A percentile compares a stretch with the other conserved stretches of the same genome.
phyloP scores from a whole-genome alignment of 2,113 vertebrate species.

The Ptyas mucosa region DNA sequence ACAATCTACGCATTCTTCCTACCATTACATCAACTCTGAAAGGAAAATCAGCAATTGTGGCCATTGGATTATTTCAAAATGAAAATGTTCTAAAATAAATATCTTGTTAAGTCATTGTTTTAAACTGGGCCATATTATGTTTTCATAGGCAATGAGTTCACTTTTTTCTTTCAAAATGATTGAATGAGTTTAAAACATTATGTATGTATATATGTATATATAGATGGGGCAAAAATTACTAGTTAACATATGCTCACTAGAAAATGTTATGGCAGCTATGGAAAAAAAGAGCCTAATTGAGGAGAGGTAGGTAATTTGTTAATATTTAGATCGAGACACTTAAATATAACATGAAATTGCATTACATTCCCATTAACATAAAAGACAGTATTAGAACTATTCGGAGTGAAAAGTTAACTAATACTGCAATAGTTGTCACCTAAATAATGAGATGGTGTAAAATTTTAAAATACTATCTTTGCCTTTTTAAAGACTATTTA shows the following conservation, averaged over 20 bases:
- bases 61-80: not conserved
- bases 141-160: not conserved
- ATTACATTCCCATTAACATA: not conserved
- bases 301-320: conserved; percentile 10
- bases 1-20: not conserved
- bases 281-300: conserved; percentile 19
- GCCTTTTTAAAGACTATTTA: conserved; percentile 11
- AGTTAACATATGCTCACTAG: conserved; percentile 11
- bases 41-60: not conserved
- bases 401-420: not conserved
- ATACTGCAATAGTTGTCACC: not conserved
- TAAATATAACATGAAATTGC: not conserved
- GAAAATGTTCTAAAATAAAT: not conserved
- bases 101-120: not conserved
- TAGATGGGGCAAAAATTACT: conserved; percentile 11
- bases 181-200: not conserved
- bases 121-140: not conserved
- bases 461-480: conserved; percentile 1
- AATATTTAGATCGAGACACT: not conserved
- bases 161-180: not conserved
- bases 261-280: not conserved
- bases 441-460: not conserved
- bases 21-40: not conserved
- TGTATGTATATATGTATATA: not conserved
- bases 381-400: not conserved